A percentile compares a stretch with the other conserved stretches of the same genome.
Evolutionary conservation across 1,140 invertebrate genomes (phyloP).

Genomic region (Zophobas morio): DNA sequence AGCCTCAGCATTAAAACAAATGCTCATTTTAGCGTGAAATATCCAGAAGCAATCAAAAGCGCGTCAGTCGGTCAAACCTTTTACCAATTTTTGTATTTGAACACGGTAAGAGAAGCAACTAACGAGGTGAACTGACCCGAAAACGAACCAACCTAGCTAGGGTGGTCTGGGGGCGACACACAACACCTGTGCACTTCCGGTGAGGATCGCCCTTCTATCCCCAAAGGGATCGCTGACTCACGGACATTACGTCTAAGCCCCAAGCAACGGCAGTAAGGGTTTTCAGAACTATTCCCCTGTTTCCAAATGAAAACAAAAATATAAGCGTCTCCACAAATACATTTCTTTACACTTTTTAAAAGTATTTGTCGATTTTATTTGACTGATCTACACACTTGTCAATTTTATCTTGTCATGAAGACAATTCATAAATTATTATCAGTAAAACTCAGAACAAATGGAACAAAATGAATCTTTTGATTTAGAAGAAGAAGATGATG

Average conservation of each 20-base stretch:
- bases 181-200: constrained; percentile 48
- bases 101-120: constrained; percentile 30
- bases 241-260: constrained; percentile 25
- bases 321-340: not conserved
- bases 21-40: constrained; percentile 27
- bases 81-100: constrained; percentile 44
- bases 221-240: constrained; percentile 40
- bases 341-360: not conserved
- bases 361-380: not conserved
- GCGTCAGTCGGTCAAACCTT: constrained; percentile 37
- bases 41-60: constrained; percentile 48
- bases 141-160: constrained; percentile 43
- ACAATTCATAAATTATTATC: not conserved
- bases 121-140: constrained; percentile 51
- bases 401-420: not conserved
- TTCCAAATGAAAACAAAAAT: constrained; percentile 1
- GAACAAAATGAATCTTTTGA: constrained; percentile 2
- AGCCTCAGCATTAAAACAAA: constrained; percentile 45
- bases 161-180: constrained; percentile 28
- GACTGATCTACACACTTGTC: not conserved
- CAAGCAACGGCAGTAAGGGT: not conserved
- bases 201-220: constrained; percentile 29
- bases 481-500: constrained; percentile 6
- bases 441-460: not conserved
- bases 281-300: not conserved